Conservation (phyloP, 2,113 vertebrate genomes). For the Amphiprion ocellaris region DNA sequence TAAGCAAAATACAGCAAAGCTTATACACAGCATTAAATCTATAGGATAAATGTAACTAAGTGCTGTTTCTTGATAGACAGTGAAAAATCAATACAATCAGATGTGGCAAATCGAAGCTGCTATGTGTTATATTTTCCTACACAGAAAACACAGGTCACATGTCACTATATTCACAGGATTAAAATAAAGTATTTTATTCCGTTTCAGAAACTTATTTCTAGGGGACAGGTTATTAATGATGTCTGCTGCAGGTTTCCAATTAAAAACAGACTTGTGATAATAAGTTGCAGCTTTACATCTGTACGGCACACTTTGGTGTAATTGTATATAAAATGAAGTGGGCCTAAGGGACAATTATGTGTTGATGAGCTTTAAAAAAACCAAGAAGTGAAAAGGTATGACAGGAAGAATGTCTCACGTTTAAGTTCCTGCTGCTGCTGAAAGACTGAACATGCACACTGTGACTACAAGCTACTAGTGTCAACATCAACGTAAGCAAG, state of each 20-base stretch:
- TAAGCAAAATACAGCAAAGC: neutral
- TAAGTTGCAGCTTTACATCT: slow-evolving; percentile 34
- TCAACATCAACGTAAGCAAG: slow-evolving; percentile 45
- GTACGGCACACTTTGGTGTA: slow-evolving; percentile 46
- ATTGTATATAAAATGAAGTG: slow-evolving; percentile 33
- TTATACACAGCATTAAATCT: too few relatives aligned
- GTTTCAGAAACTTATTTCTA: slow-evolving; percentile 18
- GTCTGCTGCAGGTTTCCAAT: slow-evolving; percentile 40
- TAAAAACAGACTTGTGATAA: slow-evolving; percentile 47
- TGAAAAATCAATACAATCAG: neutral
- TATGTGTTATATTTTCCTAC: slow-evolving; percentile 6
- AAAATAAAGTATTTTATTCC: slow-evolving; percentile 53
- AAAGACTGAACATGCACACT: neutral
- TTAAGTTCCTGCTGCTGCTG: slow-evolving; percentile 14
- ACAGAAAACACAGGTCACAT: slow-evolving; percentile 18
- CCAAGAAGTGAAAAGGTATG: slow-evolving; percentile 23
- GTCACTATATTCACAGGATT: slow-evolving; percentile 24
- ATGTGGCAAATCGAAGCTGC: neutral
- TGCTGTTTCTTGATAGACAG: neutral
- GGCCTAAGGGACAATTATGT: slow-evolving; percentile 13
- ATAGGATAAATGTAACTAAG: too few relatives aligned
- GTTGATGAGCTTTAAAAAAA: slow-evolving; percentile 43
- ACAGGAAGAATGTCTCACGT: slow-evolving; percentile 21
- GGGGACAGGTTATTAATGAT: slow-evolving; percentile 41
- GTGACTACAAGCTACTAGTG: slow-evolving; percentile 32